A percentile compares a stretch with the other conserved stretches of the same genome.
Evolutionary conservation across 2,888 invertebrate species (phyloP).

Genomic region (Catocala fraxini): DNA sequence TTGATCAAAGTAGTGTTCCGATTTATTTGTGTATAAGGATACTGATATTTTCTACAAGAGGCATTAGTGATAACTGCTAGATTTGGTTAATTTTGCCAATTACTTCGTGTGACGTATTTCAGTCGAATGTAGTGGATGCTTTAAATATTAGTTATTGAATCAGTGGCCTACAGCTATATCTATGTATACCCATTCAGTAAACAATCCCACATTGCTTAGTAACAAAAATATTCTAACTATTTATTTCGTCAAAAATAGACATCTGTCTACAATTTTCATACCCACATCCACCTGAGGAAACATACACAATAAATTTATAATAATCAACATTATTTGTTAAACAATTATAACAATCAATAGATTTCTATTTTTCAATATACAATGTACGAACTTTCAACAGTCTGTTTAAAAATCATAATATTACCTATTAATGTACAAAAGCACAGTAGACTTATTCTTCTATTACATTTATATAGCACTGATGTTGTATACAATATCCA

Average conservation of each 20-base stretch:
- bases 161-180: conserved; percentile 72
- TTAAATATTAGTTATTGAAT: conserved; percentile 72
- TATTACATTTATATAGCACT: conserved; percentile 48
- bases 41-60: no score
- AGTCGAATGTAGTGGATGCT: background rate
- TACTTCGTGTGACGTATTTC: background rate
- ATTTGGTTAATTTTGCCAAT: no score
- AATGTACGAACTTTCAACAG: conserved; percentile 80
- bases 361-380: conserved; percentile 77
- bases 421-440: conserved; percentile 63
- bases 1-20: no score
- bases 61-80: no score
- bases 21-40: no score
- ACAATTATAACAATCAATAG: conserved; percentile 85
- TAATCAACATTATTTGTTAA: conserved; percentile 84
- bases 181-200: conserved; percentile 77
- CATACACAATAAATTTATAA: conserved; percentile 84
- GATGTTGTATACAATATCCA: conserved; percentile 25
- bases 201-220: conserved; percentile 80
- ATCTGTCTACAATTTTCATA: conserved; percentile 75
- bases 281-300: conserved; percentile 80
- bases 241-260: conserved; percentile 83
- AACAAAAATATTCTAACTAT: conserved; percentile 83
- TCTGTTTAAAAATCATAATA: conserved; percentile 66
- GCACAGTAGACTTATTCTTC: conserved; percentile 62